A percentile compares a stretch with the other conserved stretches of the same genome.
phyloP scores from a whole-genome alignment of 2,797 vertebrate genomes.

The Cynopterus sphinx region DNA sequence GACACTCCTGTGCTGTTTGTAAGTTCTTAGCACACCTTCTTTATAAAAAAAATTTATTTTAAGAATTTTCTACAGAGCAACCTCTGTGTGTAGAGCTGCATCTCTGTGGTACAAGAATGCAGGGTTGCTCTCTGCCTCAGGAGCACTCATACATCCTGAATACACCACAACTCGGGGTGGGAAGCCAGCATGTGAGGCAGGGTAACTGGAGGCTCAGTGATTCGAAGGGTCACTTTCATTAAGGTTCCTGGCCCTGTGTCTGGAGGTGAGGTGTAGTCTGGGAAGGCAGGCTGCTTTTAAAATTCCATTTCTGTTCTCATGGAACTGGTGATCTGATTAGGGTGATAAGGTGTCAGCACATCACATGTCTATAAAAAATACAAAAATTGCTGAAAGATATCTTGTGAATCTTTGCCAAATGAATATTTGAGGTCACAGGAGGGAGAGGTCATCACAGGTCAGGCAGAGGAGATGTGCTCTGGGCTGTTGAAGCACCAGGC shows the following conservation, averaged over 20 bases:
- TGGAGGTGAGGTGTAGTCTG: not conserved
- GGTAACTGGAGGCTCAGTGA: not conserved
- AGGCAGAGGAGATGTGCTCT: not conserved
- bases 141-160: not conserved
- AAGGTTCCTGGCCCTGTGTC: not conserved
- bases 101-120: accelerated
- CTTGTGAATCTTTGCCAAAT: not conserved
- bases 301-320: slow-evolving; percentile 20
- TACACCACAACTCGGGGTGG: accelerated
- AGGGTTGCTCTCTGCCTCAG: not conserved
- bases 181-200: not conserved
- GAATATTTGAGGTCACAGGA: not conserved
- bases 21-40: not conserved
- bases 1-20: not conserved
- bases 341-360: not conserved
- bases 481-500: not conserved
- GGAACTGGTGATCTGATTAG: not conserved
- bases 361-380: not conserved
- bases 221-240: not conserved
- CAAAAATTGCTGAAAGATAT: not conserved
- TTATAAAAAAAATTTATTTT: not conserved
- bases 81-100: not conserved
- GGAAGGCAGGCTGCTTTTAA: not conserved
- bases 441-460: not conserved
- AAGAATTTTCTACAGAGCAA: not conserved